Evolutionary conservation across 2,113 vertebrate genomes (phyloP).

Genomic region (Egretta garzetta): DNA sequence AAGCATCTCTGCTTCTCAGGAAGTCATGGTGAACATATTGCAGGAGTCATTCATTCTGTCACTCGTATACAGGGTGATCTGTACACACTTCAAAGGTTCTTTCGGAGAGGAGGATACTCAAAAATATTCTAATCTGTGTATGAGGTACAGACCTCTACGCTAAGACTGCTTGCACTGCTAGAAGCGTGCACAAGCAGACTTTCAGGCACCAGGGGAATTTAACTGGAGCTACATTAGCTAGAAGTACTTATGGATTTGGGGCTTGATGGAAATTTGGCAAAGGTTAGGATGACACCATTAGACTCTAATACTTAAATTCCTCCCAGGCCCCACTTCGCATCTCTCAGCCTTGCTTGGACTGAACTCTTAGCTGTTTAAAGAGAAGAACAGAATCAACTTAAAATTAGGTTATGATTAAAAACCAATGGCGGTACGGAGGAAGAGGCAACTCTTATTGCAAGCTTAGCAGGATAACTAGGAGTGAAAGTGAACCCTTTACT

Average conservation of each 20-base stretch:
- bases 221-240: background rate
- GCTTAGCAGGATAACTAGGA: background rate
- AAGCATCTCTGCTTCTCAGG: background rate
- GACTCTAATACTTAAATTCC: background rate
- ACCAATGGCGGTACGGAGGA: background rate
- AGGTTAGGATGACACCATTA: background rate
- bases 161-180: background rate
- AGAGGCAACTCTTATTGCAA: background rate
- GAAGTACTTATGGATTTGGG: background rate
- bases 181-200: background rate
- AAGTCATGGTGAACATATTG: background rate
- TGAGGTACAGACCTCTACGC: background rate
- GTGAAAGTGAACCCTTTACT: background rate
- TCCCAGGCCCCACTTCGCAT: background rate
- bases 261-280: background rate
- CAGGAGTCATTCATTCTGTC: background rate
- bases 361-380: background rate
- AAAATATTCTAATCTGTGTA: background rate
- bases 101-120: background rate
- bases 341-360: background rate
- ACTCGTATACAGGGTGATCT: background rate
- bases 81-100: background rate
- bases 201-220: background rate
- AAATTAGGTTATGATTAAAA: background rate
- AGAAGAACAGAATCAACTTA: background rate